phyloP scores from a whole-genome alignment of 2,888 invertebrate genomes.

The Mantis religiosa region DNA sequence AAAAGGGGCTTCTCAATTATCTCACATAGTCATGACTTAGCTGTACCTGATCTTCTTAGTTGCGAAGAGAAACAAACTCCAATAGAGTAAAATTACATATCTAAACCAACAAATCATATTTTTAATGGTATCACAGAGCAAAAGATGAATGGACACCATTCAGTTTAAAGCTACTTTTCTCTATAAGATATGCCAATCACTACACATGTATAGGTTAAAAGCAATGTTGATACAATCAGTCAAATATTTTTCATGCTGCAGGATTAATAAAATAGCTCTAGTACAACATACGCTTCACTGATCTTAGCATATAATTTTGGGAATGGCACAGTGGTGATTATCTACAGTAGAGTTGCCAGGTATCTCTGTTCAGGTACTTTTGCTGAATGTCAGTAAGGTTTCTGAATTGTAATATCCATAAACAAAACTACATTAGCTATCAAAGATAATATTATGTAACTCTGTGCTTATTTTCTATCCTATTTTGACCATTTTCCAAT shows the following conservation, averaged over 20 bases:
- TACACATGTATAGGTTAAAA: neutral
- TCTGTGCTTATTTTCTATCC: no score
- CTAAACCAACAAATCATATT: neutral
- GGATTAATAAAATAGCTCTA: neutral
- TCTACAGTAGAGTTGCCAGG: neutral
- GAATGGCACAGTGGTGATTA: neutral
- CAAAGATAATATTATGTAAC: no score
- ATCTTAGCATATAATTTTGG: neutral
- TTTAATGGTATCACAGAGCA: neutral
- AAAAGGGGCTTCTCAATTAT: no score
- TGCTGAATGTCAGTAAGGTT: neutral
- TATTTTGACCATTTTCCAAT: no score
- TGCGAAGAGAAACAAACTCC: neutral
- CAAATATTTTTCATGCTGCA: neutral
- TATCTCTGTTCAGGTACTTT: neutral
- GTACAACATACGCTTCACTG: neutral
- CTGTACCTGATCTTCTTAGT: no score
- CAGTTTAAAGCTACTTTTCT: neutral
- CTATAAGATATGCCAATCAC: neutral
- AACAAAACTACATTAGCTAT: no score
- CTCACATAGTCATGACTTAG: no score
- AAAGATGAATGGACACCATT: neutral
- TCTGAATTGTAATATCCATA: no score
- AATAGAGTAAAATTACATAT: neutral
- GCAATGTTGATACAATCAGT: neutral